Evolutionary conservation across 2,113 vertebrate genomes (phyloP), one percentile per base, ranked within the genome.

Genomic region (Bufo gargarizans): DNA sequence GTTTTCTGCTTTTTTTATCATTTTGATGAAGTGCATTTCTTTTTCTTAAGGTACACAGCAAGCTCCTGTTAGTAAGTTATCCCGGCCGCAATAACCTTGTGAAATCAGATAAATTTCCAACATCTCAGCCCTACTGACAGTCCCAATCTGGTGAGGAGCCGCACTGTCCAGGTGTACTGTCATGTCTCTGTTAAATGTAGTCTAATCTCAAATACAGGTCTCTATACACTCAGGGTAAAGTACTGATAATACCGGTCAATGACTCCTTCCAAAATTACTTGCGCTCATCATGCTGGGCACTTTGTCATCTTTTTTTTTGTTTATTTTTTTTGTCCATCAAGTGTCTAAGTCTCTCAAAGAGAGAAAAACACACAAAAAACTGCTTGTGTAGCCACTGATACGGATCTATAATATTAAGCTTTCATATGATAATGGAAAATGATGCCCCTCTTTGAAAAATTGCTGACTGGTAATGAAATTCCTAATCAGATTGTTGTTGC

Each of bases 211-310:
- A 92, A 94, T 91, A 92, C 91, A 94, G 87, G 91, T 88, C 89
- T 84, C 89, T 92, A 93, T 94, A 94, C 92, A 93, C 91, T 93
- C 63, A 33, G 92, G 92, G 91, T 93, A 94, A 93, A 94, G 93
- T 92, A 93, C 91, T 96, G 94, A 96, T 96, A 95, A 96, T 93
- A 92, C 93, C 0, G 93, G 95, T 94, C 93, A 94, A 92, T 92
- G 93, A 95, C 95, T 96, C 93, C 93, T 94, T 94, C 94, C 92
- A 93, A 97, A 96, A 97, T 96, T 95, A 96, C 95, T 95, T 93
- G 93, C 94, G 94, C 94, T 96, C 94, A 93, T 92, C 90, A 90
- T 89, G 93, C 94, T 96, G 95, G 92, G 94, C 94, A 95, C 95
- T 96, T 95, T 97, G 96, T 97, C 97, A 96, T 97, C 97, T 96